These are phyloP conservation scores for Phorcus lineatus DNA, from an alignment of 2,888 invertebrate genomes.

Conservation along the genomic window DNA sequence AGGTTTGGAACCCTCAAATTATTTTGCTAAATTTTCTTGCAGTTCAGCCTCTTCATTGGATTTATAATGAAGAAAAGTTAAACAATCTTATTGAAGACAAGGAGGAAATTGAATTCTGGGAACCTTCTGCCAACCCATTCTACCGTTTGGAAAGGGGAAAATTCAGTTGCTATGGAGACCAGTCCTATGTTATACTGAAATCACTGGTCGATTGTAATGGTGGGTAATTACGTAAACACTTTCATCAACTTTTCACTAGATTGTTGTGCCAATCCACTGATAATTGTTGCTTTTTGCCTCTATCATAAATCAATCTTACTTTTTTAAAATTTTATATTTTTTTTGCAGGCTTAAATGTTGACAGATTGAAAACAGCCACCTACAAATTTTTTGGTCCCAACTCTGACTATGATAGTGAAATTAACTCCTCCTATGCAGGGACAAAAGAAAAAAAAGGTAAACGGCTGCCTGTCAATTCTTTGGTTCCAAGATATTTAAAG, in stretches of 20 bases:
- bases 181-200: constrained; percentile 61
- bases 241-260: not conserved
- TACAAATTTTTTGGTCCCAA: constrained; percentile 62
- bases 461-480: too few relatives aligned
- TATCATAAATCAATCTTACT: too few relatives aligned
- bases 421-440: constrained; percentile 45
- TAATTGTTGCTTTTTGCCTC: not conserved
- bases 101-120: constrained; percentile 63
- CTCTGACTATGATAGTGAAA: constrained; percentile 60
- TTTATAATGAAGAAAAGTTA: constrained; percentile 60
- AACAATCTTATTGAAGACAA: constrained; percentile 47
- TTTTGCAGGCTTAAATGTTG: constrained; percentile 53
- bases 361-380: constrained; percentile 49
- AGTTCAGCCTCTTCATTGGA: constrained; percentile 69
- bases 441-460: not conserved
- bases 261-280: not conserved
- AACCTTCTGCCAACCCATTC: constrained; percentile 64
- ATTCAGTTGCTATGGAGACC: constrained; percentile 68
- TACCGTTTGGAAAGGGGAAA: constrained; percentile 55
- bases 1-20: not conserved
- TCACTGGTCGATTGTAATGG: constrained; percentile 62
- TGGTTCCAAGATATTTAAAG: too few relatives aligned
- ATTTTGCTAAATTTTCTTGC: constrained; percentile 20
- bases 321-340: not conserved
- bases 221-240: too few relatives aligned